A percentile compares a stretch with the other conserved stretches of the same genome.
Evolutionary conservation across 2,797 vertebrate genomes (phyloP).

Genomic region (Hemibagrus guttatus): DNA sequence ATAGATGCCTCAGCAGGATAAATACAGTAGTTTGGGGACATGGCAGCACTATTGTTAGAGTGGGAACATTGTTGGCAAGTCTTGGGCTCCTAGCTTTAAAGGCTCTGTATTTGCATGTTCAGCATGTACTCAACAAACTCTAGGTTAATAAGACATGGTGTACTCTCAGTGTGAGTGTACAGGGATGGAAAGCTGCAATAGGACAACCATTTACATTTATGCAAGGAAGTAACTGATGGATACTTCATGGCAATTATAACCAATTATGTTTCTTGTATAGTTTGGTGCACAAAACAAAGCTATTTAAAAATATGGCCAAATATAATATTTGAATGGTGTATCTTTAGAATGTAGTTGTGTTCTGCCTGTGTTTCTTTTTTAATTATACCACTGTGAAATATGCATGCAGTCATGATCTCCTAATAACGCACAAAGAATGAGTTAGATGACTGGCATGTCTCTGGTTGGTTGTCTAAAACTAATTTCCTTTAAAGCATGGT

Average conservation of each 20-base stretch:
- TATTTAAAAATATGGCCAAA: background rate
- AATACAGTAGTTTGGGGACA: constrained; percentile 27
- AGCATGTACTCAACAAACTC: background rate
- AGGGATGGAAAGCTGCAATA: background rate
- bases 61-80: constrained; percentile 28
- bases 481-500: background rate
- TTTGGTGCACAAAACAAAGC: no score
- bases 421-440: background rate
- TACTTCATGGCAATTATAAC: constrained; percentile 18
- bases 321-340: background rate
- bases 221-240: background rate
- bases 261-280: background rate
- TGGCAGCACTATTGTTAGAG: constrained; percentile 37
- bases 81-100: constrained; percentile 20
- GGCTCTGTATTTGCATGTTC: constrained; percentile 7
- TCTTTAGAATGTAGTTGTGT: background rate
- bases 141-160: constrained; percentile 18
- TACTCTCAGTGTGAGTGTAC: background rate
- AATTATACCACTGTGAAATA: background rate
- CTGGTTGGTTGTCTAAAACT: background rate
- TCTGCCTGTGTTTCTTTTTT: background rate
- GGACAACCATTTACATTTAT: background rate
- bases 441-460: background rate
- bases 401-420: no score
- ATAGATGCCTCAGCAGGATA: constrained; percentile 43